Percentiles rank a stretch among this genome's conserved stretches.
Evolutionary conservation across 2,797 vertebrate species (phyloP).

Genomic region (Micromesistius poutassou): DNA sequence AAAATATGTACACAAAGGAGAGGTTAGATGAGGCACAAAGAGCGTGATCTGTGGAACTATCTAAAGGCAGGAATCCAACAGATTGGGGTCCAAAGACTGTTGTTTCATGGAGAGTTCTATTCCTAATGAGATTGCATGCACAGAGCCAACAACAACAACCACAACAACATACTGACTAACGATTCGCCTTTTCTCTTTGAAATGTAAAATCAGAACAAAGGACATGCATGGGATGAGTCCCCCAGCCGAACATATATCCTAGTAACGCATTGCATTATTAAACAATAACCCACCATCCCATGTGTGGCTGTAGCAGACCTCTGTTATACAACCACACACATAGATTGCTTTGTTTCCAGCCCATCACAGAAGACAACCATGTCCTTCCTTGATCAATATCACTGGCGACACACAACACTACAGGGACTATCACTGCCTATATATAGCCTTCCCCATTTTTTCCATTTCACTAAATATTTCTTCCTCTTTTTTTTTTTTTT

Average conservation of each 20-base stretch:
- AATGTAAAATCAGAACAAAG: constrained; percentile 68
- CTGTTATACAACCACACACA: constrained; percentile 12
- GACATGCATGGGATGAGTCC: constrained; percentile 54
- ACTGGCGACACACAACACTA: constrained; percentile 48
- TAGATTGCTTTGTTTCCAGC: constrained; percentile 35
- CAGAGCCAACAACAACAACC: constrained; percentile 40
- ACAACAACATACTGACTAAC: constrained; percentile 57
- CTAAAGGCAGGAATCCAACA: background rate
- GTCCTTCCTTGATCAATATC: constrained; percentile 54
- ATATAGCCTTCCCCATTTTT: constrained; percentile 29
- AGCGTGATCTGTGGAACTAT: background rate
- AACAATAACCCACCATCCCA: no score
- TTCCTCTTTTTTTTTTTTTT: background rate
- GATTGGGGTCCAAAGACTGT: background rate
- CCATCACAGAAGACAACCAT: constrained; percentile 20
- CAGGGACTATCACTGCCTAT: constrained; percentile 52
- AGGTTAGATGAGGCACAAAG: background rate
- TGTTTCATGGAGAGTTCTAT: background rate
- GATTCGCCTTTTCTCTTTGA: constrained; percentile 59
- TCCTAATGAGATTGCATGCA: constrained; percentile 63
- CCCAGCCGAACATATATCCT: constrained; percentile 38
- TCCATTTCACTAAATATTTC: background rate
- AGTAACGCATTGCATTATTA: constrained; percentile 40
- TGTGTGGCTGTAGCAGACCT: no score
- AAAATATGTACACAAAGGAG: background rate